Percentiles rank a stretch among this genome's conserved stretches.
Evolutionary conservation across 1,140 invertebrate genomes (phyloP).

Genomic region (Myzus persicae): DNA sequence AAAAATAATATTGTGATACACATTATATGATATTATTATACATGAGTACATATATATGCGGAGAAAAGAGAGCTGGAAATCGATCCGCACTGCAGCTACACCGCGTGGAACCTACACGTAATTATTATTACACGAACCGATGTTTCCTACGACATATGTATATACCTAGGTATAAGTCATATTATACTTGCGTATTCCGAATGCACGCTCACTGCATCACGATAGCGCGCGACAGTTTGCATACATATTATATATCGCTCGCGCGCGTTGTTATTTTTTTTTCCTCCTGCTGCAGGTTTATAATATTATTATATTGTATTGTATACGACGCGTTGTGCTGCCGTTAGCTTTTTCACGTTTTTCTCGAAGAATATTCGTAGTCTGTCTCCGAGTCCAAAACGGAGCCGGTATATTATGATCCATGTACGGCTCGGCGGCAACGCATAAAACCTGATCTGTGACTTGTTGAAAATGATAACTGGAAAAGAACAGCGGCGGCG

Average conservation of each 20-base stretch:
- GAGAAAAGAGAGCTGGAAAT: background rate
- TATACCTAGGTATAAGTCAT: background rate
- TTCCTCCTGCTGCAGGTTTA: too few relatives aligned
- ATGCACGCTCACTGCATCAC: background rate
- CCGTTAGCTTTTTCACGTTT: background rate
- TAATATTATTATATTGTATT: too few relatives aligned
- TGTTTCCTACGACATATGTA: background rate
- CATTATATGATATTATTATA: background rate
- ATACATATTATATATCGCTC: slow-evolving; percentile 23
- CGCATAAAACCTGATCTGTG: slow-evolving; percentile 43
- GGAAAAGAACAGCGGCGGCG: background rate
- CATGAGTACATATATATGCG: background rate
- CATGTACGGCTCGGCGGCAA: background rate
- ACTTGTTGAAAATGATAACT: slow-evolving; percentile 45
- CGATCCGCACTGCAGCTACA: background rate
- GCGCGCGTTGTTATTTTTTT: too few relatives aligned
- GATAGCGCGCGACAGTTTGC: background rate
- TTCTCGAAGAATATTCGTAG: background rate
- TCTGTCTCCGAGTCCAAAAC: background rate
- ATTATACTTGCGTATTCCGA: background rate
- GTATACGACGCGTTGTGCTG: background rate
- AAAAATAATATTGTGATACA: background rate
- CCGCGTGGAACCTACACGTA: too few relatives aligned
- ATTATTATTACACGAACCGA: background rate
- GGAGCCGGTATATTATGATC: slow-evolving; percentile 19